Conservation (phyloP, 2,113 vertebrate genomes). For the Gallinago paraguaiae region DNA sequence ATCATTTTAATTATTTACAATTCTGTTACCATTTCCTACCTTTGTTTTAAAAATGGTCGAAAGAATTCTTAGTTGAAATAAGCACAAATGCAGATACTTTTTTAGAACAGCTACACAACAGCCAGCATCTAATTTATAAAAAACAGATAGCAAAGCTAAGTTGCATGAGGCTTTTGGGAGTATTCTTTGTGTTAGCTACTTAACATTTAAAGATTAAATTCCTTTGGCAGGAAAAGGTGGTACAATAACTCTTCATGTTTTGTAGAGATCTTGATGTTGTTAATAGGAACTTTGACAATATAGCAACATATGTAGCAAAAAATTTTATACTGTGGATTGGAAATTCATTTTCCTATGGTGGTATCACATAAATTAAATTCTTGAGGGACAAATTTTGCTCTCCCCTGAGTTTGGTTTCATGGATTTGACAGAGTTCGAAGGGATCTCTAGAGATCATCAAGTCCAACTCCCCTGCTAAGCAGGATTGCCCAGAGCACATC, state of each 20-base stretch:
- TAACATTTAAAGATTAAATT: not conserved
- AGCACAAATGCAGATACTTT: not conserved
- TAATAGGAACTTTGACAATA: not conserved
- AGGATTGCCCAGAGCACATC: too few species aligned
- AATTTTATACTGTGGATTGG: not conserved
- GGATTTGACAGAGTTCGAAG: too few species aligned
- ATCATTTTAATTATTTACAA: slow-evolving; percentile 55
- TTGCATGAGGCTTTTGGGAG: not conserved
- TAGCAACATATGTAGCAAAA: not conserved
- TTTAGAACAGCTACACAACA: not conserved
- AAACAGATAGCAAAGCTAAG: not conserved
- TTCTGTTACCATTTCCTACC: slow-evolving; percentile 53
- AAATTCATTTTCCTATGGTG: not conserved
- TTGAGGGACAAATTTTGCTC: not conserved
- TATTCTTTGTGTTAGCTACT: not conserved
- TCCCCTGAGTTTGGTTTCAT: not conserved
- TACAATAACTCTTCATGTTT: not conserved
- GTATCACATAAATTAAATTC: not conserved
- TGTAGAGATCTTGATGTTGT: not conserved
- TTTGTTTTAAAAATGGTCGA: slow-evolving; percentile 49
- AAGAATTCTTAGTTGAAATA: slow-evolving; percentile 38
- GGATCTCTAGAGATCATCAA: too few species aligned
- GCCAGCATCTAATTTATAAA: not conserved
- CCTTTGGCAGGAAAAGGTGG: not conserved
- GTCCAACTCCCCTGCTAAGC: too few species aligned